These are phyloP conservation scores for Vimba vimba DNA, from an alignment of 2,113 vertebrate genomes.

Conservation along the genomic window DNA sequence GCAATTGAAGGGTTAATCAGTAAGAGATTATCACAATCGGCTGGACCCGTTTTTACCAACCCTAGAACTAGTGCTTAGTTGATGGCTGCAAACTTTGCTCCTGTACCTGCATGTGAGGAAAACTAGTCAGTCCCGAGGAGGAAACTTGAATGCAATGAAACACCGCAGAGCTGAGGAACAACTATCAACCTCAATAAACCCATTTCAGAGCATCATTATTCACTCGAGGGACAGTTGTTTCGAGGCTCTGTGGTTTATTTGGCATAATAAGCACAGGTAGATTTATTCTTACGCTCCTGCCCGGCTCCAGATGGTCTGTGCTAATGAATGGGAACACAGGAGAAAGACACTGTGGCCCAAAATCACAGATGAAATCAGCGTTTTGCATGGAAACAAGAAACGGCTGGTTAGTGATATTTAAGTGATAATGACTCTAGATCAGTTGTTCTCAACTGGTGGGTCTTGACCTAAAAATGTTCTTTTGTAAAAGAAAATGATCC, in stretches of 20 bases:
- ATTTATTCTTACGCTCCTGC: neutral
- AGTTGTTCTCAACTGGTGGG: neutral
- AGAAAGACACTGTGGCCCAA: neutral
- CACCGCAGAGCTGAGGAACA: neutral
- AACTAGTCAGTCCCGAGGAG: conserved; percentile 35
- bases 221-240: conserved; percentile 30
- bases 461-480: neutral
- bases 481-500: neutral
- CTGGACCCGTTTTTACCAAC: conserved; percentile 40
- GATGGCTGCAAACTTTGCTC: conserved; percentile 56
- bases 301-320: conserved; percentile 16
- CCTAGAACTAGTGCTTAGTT: conserved; percentile 48
- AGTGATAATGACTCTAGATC: neutral
- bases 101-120: conserved; percentile 60
- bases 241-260: conserved; percentile 57
- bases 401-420: neutral
- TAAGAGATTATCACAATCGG: conserved; percentile 56
- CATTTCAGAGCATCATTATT: neutral
- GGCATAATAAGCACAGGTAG: conserved; percentile 41
- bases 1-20: conserved; percentile 68
- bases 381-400: neutral
- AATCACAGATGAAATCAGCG: neutral
- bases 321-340: neutral
- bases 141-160: neutral
- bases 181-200: neutral